A percentile compares a stretch with the other conserved stretches of the same genome.
These are phyloP conservation scores for Muraenolepis orangiensis DNA, from an alignment of 2,797 vertebrate species.

Conservation along the genomic window DNA sequence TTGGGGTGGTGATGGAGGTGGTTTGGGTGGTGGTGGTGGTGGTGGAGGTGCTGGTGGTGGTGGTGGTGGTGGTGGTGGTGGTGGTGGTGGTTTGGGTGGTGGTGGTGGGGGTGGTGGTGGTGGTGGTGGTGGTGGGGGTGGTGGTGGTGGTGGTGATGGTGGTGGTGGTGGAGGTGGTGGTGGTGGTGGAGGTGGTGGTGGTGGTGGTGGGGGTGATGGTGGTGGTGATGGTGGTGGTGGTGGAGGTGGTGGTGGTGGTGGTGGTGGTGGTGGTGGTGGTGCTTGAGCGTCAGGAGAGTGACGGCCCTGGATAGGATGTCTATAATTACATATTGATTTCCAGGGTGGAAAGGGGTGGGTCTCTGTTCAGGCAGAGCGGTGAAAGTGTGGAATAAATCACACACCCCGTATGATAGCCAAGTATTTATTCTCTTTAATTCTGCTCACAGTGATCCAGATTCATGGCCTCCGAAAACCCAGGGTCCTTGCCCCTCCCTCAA, in stretches of 20 bases:
- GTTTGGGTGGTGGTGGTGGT: neutral
- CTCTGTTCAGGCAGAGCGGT: constrained; percentile 58
- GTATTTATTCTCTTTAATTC: constrained; percentile 78
- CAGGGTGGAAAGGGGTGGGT: constrained; percentile 33
- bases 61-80: constrained; percentile 21
- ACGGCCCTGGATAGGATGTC: constrained; percentile 72
- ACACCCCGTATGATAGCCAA: constrained; percentile 68
- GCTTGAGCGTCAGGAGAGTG: constrained; percentile 56
- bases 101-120: no score
- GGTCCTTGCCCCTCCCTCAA: constrained; percentile 47
- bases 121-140: constrained; percentile 34
- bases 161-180: neutral
- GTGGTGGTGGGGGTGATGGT: constrained; percentile 9
- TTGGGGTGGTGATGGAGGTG: neutral
- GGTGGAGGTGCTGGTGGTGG: neutral
- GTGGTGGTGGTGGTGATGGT: neutral
- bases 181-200: neutral
- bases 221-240: constrained; percentile 46
- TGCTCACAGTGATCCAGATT: constrained; percentile 73
- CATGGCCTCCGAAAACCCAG: constrained; percentile 52
- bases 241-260: constrained; percentile 33
- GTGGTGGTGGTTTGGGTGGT: no score
- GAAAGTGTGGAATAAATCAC: constrained; percentile 74
- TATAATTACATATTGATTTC: constrained; percentile 83
- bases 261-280: constrained; percentile 32